These are phyloP conservation scores for Typhlomys cinereus DNA, from an alignment of 2,113 vertebrate genomes.

Conservation along the genomic window DNA sequence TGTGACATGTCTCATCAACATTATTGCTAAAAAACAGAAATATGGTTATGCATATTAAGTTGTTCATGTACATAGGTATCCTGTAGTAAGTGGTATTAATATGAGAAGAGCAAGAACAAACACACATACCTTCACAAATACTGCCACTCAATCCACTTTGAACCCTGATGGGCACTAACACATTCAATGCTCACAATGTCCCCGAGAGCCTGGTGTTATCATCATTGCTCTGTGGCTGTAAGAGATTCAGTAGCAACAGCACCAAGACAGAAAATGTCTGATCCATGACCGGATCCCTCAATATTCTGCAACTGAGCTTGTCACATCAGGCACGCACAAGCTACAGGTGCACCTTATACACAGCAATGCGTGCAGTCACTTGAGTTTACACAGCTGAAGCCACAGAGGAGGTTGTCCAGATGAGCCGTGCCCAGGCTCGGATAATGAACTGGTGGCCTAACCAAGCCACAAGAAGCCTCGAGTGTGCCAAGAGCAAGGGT, in stretches of 20 bases:
- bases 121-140: background rate
- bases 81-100: background rate
- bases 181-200: background rate
- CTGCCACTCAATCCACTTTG: background rate
- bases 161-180: background rate
- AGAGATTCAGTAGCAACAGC: background rate
- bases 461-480: background rate
- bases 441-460: background rate
- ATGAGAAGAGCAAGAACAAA: background rate
- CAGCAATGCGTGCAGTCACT: background rate
- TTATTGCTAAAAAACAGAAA: constrained; percentile 11
- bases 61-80: background rate
- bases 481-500: background rate
- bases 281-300: background rate
- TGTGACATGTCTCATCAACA: background rate
- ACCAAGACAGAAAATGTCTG: background rate
- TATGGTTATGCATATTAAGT: background rate
- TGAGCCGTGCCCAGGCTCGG: background rate
- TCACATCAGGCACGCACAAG: background rate
- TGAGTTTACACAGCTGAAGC: background rate
- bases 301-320: background rate
- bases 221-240: background rate
- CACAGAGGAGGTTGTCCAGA: background rate
- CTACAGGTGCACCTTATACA: background rate
- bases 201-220: background rate